Conservation (phyloP, 2,888 invertebrate genomes). For the Athripsodes cinereus region DNA sequence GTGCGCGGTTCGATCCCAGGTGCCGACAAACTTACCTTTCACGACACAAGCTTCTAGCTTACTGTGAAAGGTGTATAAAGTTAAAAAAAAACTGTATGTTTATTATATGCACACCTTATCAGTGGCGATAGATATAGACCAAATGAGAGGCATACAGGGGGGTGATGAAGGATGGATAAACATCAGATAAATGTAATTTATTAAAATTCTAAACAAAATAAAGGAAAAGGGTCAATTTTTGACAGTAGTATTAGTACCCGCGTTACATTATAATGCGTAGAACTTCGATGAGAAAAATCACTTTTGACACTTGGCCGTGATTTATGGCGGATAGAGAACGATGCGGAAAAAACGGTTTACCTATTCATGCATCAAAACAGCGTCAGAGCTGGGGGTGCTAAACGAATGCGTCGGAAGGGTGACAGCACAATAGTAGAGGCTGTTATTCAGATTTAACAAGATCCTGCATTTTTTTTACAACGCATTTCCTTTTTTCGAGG, state of each 20-base stretch:
- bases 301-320: conserved; percentile 16
- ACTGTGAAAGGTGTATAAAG: too few relatives aligned
- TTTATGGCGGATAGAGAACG: conserved; percentile 25
- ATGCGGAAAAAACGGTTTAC: conserved; percentile 22
- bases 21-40: too few relatives aligned
- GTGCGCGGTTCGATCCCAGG: too few relatives aligned
- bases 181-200: neutral
- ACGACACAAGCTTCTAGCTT: too few relatives aligned
- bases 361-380: conserved; percentile 18
- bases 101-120: too few relatives aligned
- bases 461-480: too few relatives aligned
- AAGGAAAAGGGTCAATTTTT: neutral
- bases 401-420: neutral
- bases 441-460: too few relatives aligned
- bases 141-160: too few relatives aligned
- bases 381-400: conserved; percentile 8
- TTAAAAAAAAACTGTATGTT: too few relatives aligned
- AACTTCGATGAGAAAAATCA: conserved; percentile 10
- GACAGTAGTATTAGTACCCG: neutral
- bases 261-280: neutral
- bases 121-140: too few relatives aligned
- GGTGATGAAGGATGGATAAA: too few relatives aligned
- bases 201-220: neutral
- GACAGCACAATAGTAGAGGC: neutral
- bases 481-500: too few relatives aligned